Base-by-base conservation (phyloP, 2,888 invertebrate species). In the Calliphora vomitoria region DNA sequence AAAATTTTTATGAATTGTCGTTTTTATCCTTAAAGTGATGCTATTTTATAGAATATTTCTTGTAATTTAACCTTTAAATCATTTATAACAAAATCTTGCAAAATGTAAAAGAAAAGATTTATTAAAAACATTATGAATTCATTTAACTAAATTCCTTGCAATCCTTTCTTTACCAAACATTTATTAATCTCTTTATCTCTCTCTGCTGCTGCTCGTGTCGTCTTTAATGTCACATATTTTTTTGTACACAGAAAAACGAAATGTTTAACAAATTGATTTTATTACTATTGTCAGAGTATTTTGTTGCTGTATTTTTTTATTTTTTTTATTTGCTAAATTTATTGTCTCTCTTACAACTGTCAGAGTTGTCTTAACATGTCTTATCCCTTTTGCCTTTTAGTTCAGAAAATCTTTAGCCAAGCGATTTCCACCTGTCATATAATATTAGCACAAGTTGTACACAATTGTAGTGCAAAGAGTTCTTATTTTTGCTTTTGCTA, bases 361-460 rank as follows among this genome's bases (percentile, higher is more conserved):
- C 76, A 85, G 38, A 31, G 11, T 72, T 78, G 41, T 78, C 50
- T 64, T 53, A 74, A 66, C 44, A 76, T 66, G 47, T 60, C 64
- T 66, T 66, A 35, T 74, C 55, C 55, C n/a, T 72, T 72, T 81
- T 55, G 25, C 8, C 25, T 44, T 8, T 58, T 74, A 31, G 31
- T 38, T 41, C 8, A 18, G 25, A 47, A 20, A 38, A 53, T 47
- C 75, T 64, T 75, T 38, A 75, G 64, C 38, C 71, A 71, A 60
- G 11, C 60, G 72, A 78, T 82, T 60, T 72, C 53, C 72, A 82
- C 72, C 78, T 74, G 86, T 82, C 82, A 50, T 44, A 50, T 35
- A 68, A 68, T 72, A 60, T 85, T 78, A 82, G 53, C 58, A 58
- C 76, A 44, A 47, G 64, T 78, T 11, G 6, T 13, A 44, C 44